These are phyloP conservation scores for Acleris emargana DNA, from an alignment of 2,888 invertebrate species.

Conservation along the genomic window DNA sequence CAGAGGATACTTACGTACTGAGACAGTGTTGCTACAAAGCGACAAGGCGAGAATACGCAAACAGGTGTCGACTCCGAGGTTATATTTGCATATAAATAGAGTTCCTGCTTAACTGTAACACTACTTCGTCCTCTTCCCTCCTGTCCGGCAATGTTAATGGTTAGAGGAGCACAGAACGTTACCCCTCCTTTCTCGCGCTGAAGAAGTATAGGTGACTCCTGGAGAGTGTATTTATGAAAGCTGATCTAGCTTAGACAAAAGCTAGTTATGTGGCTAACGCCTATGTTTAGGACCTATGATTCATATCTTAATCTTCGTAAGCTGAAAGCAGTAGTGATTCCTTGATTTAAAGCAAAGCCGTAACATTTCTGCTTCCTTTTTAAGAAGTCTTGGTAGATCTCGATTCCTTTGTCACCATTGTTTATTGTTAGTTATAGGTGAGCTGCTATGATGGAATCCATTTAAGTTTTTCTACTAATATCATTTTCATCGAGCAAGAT, in stretches of 20 bases:
- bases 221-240: constrained; percentile 79
- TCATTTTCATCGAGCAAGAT: constrained; percentile 29
- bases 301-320: not conserved
- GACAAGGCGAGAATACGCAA: constrained; percentile 81
- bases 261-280: constrained; percentile 1
- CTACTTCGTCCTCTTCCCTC: constrained; percentile 76
- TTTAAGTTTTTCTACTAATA: constrained; percentile 41
- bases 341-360: not conserved
- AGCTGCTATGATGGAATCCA: constrained; percentile 38
- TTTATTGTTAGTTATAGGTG: constrained; percentile 18
- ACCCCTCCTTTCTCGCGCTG: constrained; percentile 73
- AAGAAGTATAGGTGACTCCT: constrained; percentile 69
- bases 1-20: constrained; percentile 71
- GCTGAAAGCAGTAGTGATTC: not conserved
- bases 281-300: not conserved
- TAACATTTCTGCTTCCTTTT: too few relatives aligned
- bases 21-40: constrained; percentile 76
- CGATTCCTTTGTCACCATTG: constrained; percentile 6
- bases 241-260: constrained; percentile 69
- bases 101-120: constrained; percentile 84
- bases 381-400: constrained; percentile 8
- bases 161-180: constrained; percentile 70
- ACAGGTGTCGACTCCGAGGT: constrained; percentile 83
- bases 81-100: constrained; percentile 84
- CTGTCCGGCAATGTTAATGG: constrained; percentile 54